Base-by-base conservation (phyloP, 2,888 invertebrate genomes). In the Ochropleura leucogaster region DNA sequence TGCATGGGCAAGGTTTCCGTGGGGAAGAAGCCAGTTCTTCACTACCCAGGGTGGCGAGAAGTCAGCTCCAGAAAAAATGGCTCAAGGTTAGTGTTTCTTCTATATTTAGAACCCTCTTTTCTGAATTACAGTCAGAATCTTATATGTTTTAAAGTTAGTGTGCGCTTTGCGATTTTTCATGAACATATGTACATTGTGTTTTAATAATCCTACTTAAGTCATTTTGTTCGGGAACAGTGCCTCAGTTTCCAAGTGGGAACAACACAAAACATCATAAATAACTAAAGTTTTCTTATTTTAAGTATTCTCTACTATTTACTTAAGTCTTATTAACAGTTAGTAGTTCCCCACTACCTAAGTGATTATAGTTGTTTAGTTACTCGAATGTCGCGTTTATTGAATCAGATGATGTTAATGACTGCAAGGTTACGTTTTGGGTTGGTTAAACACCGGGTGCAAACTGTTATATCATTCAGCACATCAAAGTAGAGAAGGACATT, bases 1-100 rank as follows among this genome's bases (percentile, higher is more conserved):
- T 87, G 74, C 84, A 75, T 66, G 72, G 80, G 80, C 89, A 80
- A 84, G 93, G 93, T 83, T 92, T 93, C 91, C 72, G 71, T 72
- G 79, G 80, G 68, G 77, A 74, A 75, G 86, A 83, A 86, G 88
- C 77, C 91, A 92, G 90, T 92, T 74, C 76, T 72, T 82, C 84
- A 84, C 68, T 73, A 83, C 55, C 53, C 75, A 76, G 85, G 81
- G 84, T 68, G 73, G 84, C 64, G 83, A 80, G 78, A 68, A 80
- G 80, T 46, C 80, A 74, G 64, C 57, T 55, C 12, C 40, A 30
- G 18, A 1, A 6, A 68, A 65, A 40, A 87, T 87, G 86, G 85
- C 86, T 40, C 82, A 84, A 84, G 86, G 86, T 86, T 76, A 71
- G 74, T 60, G 40, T 8, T 0, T 40, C 18, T 20, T 49, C 40